phyloP scores from a whole-genome alignment of 2,797 vertebrate genomes.

The Craterocephalus amniculus region DNA sequence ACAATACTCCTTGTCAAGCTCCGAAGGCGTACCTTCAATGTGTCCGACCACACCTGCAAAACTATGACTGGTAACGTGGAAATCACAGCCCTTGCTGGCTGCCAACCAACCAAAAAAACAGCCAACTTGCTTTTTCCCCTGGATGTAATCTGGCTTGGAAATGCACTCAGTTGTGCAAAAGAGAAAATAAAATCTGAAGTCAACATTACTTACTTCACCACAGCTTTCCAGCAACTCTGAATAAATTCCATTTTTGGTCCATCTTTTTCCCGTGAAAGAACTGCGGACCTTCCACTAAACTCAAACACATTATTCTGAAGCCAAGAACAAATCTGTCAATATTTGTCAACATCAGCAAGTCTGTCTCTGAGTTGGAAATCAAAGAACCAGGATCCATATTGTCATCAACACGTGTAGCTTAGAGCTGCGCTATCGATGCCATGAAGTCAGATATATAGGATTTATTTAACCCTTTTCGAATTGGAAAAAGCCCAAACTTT shows the following conservation, averaged over 20 bases:
- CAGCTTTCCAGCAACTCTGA: slow-evolving; percentile 36
- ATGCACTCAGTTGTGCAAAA: slow-evolving; percentile 26
- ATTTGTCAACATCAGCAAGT: slow-evolving; percentile 55
- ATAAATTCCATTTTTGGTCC: slow-evolving; percentile 44
- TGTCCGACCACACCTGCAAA: slow-evolving; percentile 25
- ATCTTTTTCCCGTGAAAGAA: slow-evolving; percentile 31
- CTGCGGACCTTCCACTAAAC: slow-evolving; percentile 5
- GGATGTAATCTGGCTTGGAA: slow-evolving; percentile 46
- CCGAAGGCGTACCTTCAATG: not conserved
- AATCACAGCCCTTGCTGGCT: slow-evolving; percentile 43
- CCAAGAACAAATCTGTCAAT: slow-evolving; percentile 49
- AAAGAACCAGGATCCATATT: slow-evolving; percentile 45
- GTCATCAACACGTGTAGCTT: slow-evolving; percentile 39
- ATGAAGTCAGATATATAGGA: slow-evolving; percentile 30
- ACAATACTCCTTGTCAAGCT: slow-evolving; percentile 21
- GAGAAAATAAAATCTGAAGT: slow-evolving; percentile 32
- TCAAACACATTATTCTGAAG: slow-evolving; percentile 32
- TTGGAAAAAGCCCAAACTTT: slow-evolving; percentile 6
- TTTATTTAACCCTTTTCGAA: slow-evolving; percentile 25
- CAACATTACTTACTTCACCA: slow-evolving; percentile 50
- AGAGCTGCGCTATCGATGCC: slow-evolving; percentile 31
- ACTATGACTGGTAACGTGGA: slow-evolving; percentile 50
- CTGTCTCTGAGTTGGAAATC: slow-evolving; percentile 43
- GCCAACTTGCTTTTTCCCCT: slow-evolving; percentile 36
- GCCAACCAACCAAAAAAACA: slow-evolving; percentile 45